Base-by-base conservation (phyloP, 1,140 invertebrate genomes). In the Procambarus clarkii region DNA sequence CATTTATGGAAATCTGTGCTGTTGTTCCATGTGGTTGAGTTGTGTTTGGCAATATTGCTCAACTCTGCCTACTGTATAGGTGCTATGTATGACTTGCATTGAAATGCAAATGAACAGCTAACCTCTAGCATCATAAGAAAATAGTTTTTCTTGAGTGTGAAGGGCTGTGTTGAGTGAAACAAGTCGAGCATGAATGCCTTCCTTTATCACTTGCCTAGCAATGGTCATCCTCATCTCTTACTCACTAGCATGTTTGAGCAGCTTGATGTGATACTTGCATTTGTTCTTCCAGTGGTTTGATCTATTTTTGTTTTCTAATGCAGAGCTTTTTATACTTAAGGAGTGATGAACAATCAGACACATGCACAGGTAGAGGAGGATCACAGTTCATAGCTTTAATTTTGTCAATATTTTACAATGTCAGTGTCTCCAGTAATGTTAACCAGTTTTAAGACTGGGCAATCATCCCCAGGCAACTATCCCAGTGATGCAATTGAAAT, bases 271-370 rank as follows among this genome's bases (percentile, higher is more conserved):
- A 88, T 88, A 90, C 46, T 77, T 83, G 74, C 64, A 83, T 90
- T 83, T 90, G 88, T 84, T 90, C 88, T 90, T 90, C 88, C 88
- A 90, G 81, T 90, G 88, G 88, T 90, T 90, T 90, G 81, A 77
- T 48, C 74, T 90, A 71, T 83, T 90, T 89, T 90, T 77, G 69
- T 90, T 90, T 84, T 71, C 18, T 84, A 64, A 76, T 71, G 80
- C 88, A 84, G 81, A 90, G 80, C 80, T 78, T 90, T 78, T 84
- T 84, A 44, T 80, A 80, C 77, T 81, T 54, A 71, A 48, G 44
- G 83, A 88, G 78, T 88, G 86, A 81, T 79, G 78, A 88, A 58
- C 78, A 88, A 58, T 69, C 77, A 60, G 77, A 71, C 46, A 69
- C 78, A 80, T 69, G 78, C 86, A 88, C 77, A 80, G 77, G 48